A percentile compares a stretch with the other conserved stretches of the same genome.
These are phyloP conservation scores for Drosophila neocordata DNA, from an alignment of 1,140 invertebrate species.

Conservation along the genomic window DNA sequence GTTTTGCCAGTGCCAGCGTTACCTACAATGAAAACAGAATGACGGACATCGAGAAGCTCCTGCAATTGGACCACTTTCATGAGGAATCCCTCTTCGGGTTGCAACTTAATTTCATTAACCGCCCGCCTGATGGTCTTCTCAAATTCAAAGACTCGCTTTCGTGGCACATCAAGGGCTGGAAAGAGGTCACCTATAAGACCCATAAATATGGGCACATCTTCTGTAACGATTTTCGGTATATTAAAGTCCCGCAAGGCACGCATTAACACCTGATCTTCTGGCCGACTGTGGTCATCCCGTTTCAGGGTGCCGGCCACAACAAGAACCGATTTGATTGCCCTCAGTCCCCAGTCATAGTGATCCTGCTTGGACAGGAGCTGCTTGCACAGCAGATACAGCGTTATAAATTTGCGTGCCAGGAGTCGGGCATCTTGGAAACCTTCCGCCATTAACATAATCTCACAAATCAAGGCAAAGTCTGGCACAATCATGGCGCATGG, in stretches of 20 bases:
- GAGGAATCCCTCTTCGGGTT: slow-evolving; percentile 93
- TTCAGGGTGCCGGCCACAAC: slow-evolving; percentile 90
- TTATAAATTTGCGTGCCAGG: slow-evolving; percentile 92
- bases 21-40: slow-evolving; percentile 95
- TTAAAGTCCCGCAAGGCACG: slow-evolving; percentile 93
- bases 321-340: slow-evolving; percentile 94
- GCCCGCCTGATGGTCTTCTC: slow-evolving; percentile 89
- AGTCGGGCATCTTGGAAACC: slow-evolving; percentile 91
- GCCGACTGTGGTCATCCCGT: slow-evolving; percentile 85
- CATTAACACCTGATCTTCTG: slow-evolving; percentile 89
- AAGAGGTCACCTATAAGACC: slow-evolving; percentile 92
- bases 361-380: slow-evolving; percentile 93
- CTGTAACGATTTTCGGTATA: slow-evolving; percentile 93
- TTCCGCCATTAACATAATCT: slow-evolving; percentile 94
- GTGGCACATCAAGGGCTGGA: slow-evolving; percentile 91
- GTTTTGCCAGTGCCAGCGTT: slow-evolving; percentile 93
- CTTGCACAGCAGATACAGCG: slow-evolving; percentile 90
- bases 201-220: slow-evolving; percentile 93
- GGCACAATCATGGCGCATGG: slow-evolving; percentile 95
- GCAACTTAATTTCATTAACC: slow-evolving; percentile 90
- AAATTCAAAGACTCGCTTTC: slow-evolving; percentile 89
- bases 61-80: slow-evolving; percentile 92
- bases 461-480: slow-evolving; percentile 93
- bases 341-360: slow-evolving; percentile 94
- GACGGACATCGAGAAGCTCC: slow-evolving; percentile 92